Evolutionary conservation across 2,888 invertebrate species (phyloP).

Genomic region (Abscondita cerata): DNA sequence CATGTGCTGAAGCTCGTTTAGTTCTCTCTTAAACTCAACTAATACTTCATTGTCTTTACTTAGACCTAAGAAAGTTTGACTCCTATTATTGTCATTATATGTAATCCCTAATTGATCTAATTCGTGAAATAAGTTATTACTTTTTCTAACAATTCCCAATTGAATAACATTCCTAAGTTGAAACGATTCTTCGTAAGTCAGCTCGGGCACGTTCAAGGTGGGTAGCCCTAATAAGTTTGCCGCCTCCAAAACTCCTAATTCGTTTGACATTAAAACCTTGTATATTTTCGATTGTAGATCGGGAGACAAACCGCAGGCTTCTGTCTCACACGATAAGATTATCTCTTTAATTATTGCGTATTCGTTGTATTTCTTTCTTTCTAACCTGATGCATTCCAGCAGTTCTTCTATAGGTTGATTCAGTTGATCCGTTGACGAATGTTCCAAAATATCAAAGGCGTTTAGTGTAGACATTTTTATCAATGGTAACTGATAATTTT

Average conservation of each 20-base stretch:
- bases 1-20: slow-evolving; percentile 51
- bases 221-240: slow-evolving; percentile 38
- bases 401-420: slow-evolving; percentile 43
- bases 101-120: slow-evolving; percentile 26
- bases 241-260: slow-evolving; percentile 11
- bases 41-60: slow-evolving; percentile 42
- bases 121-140: slow-evolving; percentile 44
- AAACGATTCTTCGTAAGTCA: slow-evolving; percentile 53
- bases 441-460: neutral
- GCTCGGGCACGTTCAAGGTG: slow-evolving; percentile 46
- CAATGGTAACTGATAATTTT: neutral
- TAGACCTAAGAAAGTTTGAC: slow-evolving; percentile 38
- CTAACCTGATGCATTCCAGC: slow-evolving; percentile 44
- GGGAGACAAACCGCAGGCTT: slow-evolving; percentile 37
- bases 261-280: slow-evolving; percentile 44
- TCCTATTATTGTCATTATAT: neutral
- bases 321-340: slow-evolving; percentile 42
- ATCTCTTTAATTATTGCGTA: slow-evolving; percentile 47
- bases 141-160: slow-evolving; percentile 47
- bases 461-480: neutral
- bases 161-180: slow-evolving; percentile 49
- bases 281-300: slow-evolving; percentile 45
- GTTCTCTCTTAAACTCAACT: slow-evolving; percentile 52
- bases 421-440: neutral
- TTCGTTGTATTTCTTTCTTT: slow-evolving; percentile 44